Evolutionary conservation across 2,888 invertebrate species (phyloP).

Genomic region (Eupithecia vulgata): DNA sequence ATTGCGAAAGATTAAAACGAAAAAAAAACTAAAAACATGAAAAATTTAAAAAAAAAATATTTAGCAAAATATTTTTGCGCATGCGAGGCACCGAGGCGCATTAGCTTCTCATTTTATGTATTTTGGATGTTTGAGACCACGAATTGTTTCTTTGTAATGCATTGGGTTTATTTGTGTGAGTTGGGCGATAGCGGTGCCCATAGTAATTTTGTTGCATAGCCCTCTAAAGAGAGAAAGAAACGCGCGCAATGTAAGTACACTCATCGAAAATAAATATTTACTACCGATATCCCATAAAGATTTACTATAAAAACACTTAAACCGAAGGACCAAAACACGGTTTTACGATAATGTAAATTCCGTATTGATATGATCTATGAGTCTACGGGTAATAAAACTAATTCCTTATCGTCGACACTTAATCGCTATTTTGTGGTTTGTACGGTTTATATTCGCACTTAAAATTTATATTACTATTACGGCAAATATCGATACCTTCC

Average conservation of each 20-base stretch:
- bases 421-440: neutral
- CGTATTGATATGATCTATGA: constrained; percentile 25
- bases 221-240: too few relatives aligned
- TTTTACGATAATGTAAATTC: constrained; percentile 37
- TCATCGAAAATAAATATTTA: constrained; percentile 6
- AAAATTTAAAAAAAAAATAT: too few relatives aligned
- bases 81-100: too few relatives aligned
- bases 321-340: constrained; percentile 23
- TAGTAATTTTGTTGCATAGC: too few relatives aligned
- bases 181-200: too few relatives aligned
- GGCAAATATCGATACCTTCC: neutral
- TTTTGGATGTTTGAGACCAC: too few relatives aligned
- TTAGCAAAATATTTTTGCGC: too few relatives aligned
- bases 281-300: constrained; percentile 23
- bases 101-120: too few relatives aligned
- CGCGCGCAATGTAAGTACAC: neutral
- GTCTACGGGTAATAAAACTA: constrained; percentile 20
- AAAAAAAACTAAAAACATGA: too few relatives aligned
- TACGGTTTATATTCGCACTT: constrained; percentile 25
- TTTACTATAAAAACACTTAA: constrained; percentile 23
- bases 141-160: too few relatives aligned
- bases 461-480: constrained; percentile 14
- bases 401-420: constrained; percentile 14
- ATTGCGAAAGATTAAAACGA: too few relatives aligned
- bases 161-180: too few relatives aligned